Evolutionary conservation across 2,797 vertebrate species (phyloP).

Genomic region (Lateolabrax maculatus): DNA sequence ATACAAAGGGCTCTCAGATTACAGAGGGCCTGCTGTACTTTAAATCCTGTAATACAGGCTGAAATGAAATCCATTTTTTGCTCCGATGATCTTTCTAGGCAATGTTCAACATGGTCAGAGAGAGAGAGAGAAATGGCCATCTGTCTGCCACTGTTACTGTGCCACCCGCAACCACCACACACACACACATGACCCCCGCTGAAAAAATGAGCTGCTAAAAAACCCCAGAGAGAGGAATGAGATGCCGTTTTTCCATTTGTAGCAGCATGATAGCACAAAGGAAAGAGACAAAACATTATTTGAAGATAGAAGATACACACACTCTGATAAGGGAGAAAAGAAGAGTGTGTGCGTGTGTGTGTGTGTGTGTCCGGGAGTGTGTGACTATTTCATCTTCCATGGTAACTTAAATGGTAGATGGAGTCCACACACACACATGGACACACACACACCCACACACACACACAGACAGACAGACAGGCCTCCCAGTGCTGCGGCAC

Average conservation of each 20-base stretch:
- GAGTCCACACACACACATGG: constrained; percentile 68
- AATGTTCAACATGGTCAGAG: constrained; percentile 83
- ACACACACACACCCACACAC: constrained; percentile 58
- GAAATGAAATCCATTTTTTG: constrained; percentile 85
- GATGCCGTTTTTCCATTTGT: constrained; percentile 88
- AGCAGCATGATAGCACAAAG: constrained; percentile 84
- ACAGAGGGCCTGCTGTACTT: constrained; percentile 76
- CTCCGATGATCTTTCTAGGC: constrained; percentile 82
- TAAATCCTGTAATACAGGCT: constrained; percentile 80
- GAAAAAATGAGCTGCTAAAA: constrained; percentile 85
- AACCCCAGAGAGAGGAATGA: constrained; percentile 85
- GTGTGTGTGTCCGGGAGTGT: constrained; percentile 59
- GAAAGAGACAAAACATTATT: constrained; percentile 90
- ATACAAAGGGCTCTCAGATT: constrained; percentile 76
- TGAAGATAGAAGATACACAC: constrained; percentile 88
- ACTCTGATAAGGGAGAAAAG: constrained; percentile 77
- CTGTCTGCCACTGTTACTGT: constrained; percentile 75
- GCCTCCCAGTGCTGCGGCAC: constrained; percentile 72
- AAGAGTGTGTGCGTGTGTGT: constrained; percentile 53
- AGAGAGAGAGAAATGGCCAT: constrained; percentile 74
- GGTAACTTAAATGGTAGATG: constrained; percentile 79
- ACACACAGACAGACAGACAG: constrained; percentile 69
- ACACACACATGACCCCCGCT: constrained; percentile 49
- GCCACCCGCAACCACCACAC: constrained; percentile 62
- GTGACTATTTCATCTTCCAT: constrained; percentile 76